Conservation (phyloP, 1,140 invertebrate genomes). For the Bombus waltoni region DNA sequence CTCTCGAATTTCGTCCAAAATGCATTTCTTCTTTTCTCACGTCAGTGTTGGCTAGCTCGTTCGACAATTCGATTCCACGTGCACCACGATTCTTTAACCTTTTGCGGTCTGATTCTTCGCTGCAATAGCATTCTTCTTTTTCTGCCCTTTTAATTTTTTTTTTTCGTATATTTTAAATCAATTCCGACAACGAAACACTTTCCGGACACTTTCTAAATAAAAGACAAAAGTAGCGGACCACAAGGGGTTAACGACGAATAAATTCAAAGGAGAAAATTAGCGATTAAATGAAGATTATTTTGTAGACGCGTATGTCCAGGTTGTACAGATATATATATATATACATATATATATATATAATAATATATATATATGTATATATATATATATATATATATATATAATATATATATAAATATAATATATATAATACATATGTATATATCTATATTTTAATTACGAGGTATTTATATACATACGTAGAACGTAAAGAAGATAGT, state of each 20-base stretch:
- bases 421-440: slow-evolving; percentile 18
- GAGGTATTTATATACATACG: slow-evolving; percentile 55
- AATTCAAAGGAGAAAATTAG: background rate
- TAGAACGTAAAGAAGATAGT: background rate
- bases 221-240: slow-evolving; percentile 2
- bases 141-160: no score
- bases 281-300: slow-evolving; percentile 35
- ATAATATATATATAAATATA: background rate
- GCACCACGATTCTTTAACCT: background rate
- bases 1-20: slow-evolving; percentile 11
- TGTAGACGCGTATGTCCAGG: slow-evolving; percentile 35
- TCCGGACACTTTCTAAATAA: background rate
- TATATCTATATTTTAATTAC: slow-evolving; percentile 60
- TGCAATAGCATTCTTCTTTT: background rate
- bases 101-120: background rate
- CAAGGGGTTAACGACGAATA: slow-evolving; percentile 10
- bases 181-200: background rate
- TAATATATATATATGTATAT: slow-evolving; percentile 19
- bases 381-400: slow-evolving; percentile 5
- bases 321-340: slow-evolving; percentile 45
- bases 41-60: background rate
- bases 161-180: background rate
- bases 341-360: slow-evolving; percentile 13
- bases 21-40: slow-evolving; percentile 6
- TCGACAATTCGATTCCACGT: background rate